These are phyloP conservation scores for Martes martes DNA, from an alignment of 2,113 vertebrate species.

Conservation along the genomic window DNA sequence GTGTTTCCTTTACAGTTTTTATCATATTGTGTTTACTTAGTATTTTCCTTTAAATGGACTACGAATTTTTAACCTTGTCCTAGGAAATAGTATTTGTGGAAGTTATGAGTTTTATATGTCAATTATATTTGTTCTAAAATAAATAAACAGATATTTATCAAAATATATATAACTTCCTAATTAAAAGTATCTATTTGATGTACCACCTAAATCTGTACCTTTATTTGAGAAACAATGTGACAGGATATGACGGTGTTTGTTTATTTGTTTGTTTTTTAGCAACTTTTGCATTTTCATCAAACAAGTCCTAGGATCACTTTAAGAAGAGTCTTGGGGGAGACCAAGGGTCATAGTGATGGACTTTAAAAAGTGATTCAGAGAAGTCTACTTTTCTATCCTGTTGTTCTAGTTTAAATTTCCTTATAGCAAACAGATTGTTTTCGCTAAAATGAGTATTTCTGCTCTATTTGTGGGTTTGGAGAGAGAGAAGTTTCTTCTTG, in stretches of 20 bases:
- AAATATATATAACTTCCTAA: slow-evolving; percentile 35
- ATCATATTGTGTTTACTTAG: background rate
- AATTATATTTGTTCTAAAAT: slow-evolving; percentile 29
- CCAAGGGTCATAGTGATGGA: background rate
- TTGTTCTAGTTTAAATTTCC: slow-evolving; percentile 15
- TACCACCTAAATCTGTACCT: background rate
- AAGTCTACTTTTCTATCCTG: background rate
- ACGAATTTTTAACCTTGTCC: slow-evolving; percentile 3
- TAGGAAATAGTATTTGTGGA: slow-evolving; percentile 42
- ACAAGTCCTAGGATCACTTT: background rate
- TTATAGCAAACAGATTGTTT: background rate
- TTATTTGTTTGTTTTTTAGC: background rate
- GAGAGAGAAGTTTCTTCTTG: background rate
- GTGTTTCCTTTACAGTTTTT: slow-evolving; percentile 30
- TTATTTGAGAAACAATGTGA: background rate
- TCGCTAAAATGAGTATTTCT: background rate
- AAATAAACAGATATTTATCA: background rate
- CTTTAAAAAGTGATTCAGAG: background rate
- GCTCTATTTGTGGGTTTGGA: background rate
- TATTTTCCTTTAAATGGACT: slow-evolving; percentile 40
- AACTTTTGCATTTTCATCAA: background rate
- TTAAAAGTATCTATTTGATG: background rate
- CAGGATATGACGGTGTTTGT: background rate
- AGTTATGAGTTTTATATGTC: slow-evolving; percentile 9
- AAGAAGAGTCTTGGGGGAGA: background rate